These are phyloP conservation scores for Aphidius colemani DNA, from an alignment of 2,888 invertebrate species.

Conservation along the genomic window DNA sequence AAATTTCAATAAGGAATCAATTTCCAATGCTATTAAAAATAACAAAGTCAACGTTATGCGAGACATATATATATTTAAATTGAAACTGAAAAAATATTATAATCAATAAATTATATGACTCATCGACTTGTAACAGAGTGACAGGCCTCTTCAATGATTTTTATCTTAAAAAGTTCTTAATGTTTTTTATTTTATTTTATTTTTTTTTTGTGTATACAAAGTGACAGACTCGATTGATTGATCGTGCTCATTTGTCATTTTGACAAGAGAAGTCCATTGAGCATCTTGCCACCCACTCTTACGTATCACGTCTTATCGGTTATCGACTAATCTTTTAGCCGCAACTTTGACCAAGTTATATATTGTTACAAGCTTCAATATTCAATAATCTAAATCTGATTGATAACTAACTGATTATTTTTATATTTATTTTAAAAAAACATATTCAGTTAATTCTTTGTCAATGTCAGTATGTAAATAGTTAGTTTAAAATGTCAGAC, in stretches of 20 bases:
- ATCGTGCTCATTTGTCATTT: conserved; percentile 47
- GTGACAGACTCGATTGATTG: conserved; percentile 31
- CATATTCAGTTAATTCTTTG: not conserved
- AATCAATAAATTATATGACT: conserved; percentile 3
- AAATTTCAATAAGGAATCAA: not conserved
- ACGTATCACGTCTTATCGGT: conserved; percentile 29
- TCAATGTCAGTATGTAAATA: conserved; percentile 10
- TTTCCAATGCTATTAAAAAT: not conserved
- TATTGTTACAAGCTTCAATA: conserved; percentile 7
- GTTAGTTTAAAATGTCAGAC: not conserved
- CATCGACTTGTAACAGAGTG: not conserved
- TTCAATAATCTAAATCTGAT: not conserved
- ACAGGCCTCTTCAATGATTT: conserved; percentile 8
- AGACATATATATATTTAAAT: too few relatives aligned
- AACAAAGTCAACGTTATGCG: not conserved
- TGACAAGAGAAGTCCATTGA: conserved; percentile 38
- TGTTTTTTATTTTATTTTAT: conserved; percentile 3
- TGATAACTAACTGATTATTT: not conserved
- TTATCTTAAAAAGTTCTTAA: conserved; percentile 1
- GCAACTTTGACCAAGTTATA: not conserved
- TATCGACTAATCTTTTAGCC: conserved; percentile 28
- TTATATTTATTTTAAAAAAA: conserved; percentile 1
- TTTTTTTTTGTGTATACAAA: conserved; percentile 5
- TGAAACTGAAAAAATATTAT: not conserved
- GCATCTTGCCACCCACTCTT: conserved; percentile 36